Base-by-base conservation (phyloP, 2,888 invertebrate genomes). In the Leucophora obtusa region DNA sequence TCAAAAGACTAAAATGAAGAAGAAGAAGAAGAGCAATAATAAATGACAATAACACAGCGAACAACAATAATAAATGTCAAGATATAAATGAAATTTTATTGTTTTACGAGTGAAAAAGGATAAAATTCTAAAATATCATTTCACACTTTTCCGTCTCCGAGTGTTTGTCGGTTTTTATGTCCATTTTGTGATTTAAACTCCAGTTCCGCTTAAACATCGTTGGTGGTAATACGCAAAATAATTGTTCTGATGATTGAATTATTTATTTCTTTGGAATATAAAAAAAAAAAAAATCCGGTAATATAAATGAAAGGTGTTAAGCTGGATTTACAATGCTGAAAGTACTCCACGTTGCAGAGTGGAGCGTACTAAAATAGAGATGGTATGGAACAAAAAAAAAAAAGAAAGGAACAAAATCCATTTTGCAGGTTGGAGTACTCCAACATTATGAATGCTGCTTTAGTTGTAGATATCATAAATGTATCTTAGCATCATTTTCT, bases 51-150 rank as follows among this genome's bases (percentile, higher is more conserved):
- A 66, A 43, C 54, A 54, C 62, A 58, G 63, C 62, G 59, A 69
- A 47, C 59, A 51, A 59, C 35, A 60, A 72, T 47, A 72, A 80
- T 80, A 80, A 81, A 77, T 81, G 81, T 81, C 77, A 74, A 56
- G 66, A 53, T 43, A 70, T 70, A 74, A 77, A 81, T 73, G 81
- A 81, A 66, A 66, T 81, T 77, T 81, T 70, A 81, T 81, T 60
- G 71, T 68, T 72, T 71, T 47, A 47, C 59, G 66, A 71, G 66
- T 24, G 35, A 54, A 58, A 70, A 79, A 65, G 69, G 65, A 74
- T 73, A 70, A 60, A 28, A 73, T 70, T 77, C 53, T 77, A 69
- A 77, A 71, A 81, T 73, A 53, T 73, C 21, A 66, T 73, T 66
- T 81, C 77, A 74, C 72, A 79, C 69, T 47, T 68, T 65, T 54